Evolutionary conservation across 2,797 vertebrate species (phyloP).

Genomic region (Pitangus sulphuratus): DNA sequence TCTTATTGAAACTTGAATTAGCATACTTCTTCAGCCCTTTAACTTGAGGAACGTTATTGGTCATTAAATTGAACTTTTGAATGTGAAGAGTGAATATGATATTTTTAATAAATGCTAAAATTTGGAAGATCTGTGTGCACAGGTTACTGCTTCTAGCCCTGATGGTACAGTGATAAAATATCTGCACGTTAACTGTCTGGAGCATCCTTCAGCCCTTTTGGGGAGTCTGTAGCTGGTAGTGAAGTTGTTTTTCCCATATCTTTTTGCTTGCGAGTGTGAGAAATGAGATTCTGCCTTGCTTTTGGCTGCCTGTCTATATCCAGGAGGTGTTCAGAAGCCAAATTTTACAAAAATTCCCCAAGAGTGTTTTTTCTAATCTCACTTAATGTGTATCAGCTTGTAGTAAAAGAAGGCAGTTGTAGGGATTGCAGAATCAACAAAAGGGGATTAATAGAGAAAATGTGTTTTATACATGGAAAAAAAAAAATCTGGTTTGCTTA

Average conservation of each 20-base stretch:
- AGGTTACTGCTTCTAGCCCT: neutral
- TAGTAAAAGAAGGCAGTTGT: neutral
- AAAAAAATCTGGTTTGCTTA: neutral
- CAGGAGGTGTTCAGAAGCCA: neutral
- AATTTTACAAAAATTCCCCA: neutral
- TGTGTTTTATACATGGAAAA: neutral
- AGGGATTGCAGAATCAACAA: neutral
- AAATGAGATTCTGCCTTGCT: neutral
- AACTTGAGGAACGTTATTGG: neutral
- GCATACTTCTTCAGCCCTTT: neutral
- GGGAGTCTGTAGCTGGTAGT: neutral
- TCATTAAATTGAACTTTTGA: neutral
- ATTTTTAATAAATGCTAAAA: neutral
- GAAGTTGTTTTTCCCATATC: neutral
- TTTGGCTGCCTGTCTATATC: neutral
- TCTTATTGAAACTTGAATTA: conserved; percentile 14
- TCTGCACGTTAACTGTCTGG: neutral
- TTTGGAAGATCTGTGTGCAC: neutral
- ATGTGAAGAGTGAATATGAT: neutral
- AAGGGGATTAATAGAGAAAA: neutral
- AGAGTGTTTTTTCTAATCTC: neutral
- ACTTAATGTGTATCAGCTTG: neutral
- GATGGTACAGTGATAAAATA: neutral
- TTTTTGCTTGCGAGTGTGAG: neutral
- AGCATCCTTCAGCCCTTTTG: neutral